Percentiles rank a stretch among this genome's conserved stretches.
These are phyloP conservation scores for Phoenicopterus ruber DNA, from an alignment of 2,113 vertebrate species.

Conservation along the genomic window DNA sequence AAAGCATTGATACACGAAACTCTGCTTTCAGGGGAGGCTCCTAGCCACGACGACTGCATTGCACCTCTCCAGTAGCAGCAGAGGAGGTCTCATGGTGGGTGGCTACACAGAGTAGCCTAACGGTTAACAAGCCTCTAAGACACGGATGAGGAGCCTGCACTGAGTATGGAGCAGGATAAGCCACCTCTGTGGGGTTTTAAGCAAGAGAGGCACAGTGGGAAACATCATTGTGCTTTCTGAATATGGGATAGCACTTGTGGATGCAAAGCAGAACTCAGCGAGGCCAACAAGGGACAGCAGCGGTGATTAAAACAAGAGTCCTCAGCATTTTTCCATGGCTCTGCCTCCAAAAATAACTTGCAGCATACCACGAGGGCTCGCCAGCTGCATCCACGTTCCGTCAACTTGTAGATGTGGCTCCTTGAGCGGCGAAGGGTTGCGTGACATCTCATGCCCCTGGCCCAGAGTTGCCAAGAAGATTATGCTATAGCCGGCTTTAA, in stretches of 20 bases:
- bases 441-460: neutral
- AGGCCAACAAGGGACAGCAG: neutral
- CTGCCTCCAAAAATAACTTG: neutral
- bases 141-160: neutral
- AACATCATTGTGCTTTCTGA: neutral
- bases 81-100: neutral
- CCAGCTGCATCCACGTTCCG: neutral
- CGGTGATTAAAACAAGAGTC: neutral
- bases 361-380: neutral
- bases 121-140: neutral
- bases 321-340: neutral
- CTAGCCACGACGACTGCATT: rapidly evolving
- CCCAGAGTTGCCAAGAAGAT: neutral
- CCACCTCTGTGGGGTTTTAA: neutral
- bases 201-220: neutral
- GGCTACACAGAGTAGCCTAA: neutral
- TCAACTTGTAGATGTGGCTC: neutral
- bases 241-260: neutral
- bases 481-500: neutral
- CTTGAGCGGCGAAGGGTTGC: neutral
- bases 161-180: neutral
- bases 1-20: neutral
- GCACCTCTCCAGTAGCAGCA: neutral
- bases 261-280: neutral
- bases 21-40: neutral